A percentile compares a stretch with the other conserved stretches of the same genome.
phyloP scores from a whole-genome alignment of 2,113 vertebrate species.

The Upupa epops region DNA sequence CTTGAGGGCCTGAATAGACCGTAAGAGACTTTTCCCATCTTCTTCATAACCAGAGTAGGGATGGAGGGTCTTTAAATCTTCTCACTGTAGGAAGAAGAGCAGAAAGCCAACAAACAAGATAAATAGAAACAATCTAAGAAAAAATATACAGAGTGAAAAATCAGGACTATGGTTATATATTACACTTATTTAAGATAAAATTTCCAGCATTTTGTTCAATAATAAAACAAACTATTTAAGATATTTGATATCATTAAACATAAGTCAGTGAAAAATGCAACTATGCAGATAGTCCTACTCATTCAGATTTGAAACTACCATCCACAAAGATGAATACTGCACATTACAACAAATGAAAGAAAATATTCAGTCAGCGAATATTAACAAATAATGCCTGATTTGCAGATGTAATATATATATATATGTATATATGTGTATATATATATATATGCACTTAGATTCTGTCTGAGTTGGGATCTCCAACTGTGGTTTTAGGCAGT shows the following conservation, averaged over 20 bases:
- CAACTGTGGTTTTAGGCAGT: neutral
- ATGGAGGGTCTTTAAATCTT: neutral
- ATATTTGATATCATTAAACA: neutral
- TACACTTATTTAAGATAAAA: neutral
- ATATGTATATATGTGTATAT: too few species aligned
- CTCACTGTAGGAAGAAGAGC: neutral
- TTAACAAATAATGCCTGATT: neutral
- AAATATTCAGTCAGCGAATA: neutral
- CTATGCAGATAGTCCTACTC: neutral
- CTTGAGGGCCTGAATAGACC: neutral
- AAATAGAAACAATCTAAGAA: neutral
- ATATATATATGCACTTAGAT: neutral
- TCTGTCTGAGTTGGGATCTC: neutral
- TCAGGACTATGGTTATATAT: neutral
- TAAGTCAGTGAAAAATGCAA: neutral
- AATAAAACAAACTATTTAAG: neutral
- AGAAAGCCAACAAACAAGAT: neutral
- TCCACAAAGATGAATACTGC: neutral
- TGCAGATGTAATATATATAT: neutral
- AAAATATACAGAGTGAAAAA: neutral
- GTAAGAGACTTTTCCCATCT: neutral
- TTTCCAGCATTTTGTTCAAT: neutral
- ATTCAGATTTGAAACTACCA: neutral
- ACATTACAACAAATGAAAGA: neutral
- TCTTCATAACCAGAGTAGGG: neutral